Evolutionary conservation across 2,888 invertebrate species (phyloP).

Genomic region (Aphodius sticticus): DNA sequence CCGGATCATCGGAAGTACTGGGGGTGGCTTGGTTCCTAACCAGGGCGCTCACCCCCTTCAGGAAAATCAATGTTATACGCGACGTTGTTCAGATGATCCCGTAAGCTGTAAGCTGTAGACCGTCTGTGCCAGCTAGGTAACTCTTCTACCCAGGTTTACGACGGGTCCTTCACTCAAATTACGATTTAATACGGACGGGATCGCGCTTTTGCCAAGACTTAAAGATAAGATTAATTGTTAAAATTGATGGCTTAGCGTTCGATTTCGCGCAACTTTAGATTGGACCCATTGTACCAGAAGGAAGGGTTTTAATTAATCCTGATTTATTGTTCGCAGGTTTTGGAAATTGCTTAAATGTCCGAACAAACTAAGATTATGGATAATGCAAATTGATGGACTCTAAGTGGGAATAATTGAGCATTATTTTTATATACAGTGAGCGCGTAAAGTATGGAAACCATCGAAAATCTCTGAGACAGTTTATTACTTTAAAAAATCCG

Average conservation of each 20-base stretch:
- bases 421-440: no score
- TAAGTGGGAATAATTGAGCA: no score
- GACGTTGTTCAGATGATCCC: neutral
- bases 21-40: neutral
- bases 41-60: neutral
- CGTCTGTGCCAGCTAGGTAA: neutral
- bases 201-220: neutral
- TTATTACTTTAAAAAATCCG: no score
- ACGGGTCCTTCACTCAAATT: neutral
- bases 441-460: no score
- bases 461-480: no score
- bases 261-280: neutral
- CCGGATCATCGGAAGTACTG: neutral
- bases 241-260: neutral
- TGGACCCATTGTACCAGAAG: neutral
- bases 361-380: neutral
- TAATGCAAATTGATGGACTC: neutral
- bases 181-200: neutral
- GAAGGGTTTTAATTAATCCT: neutral
- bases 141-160: neutral
- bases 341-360: neutral
- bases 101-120: neutral
- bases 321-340: neutral
- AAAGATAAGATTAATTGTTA: slow-evolving; percentile 4
- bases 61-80: neutral